These are phyloP conservation scores for Luidia sarsii DNA, from an alignment of 53 echinoderm and acorn worm species.

Conservation along the genomic window DNA sequence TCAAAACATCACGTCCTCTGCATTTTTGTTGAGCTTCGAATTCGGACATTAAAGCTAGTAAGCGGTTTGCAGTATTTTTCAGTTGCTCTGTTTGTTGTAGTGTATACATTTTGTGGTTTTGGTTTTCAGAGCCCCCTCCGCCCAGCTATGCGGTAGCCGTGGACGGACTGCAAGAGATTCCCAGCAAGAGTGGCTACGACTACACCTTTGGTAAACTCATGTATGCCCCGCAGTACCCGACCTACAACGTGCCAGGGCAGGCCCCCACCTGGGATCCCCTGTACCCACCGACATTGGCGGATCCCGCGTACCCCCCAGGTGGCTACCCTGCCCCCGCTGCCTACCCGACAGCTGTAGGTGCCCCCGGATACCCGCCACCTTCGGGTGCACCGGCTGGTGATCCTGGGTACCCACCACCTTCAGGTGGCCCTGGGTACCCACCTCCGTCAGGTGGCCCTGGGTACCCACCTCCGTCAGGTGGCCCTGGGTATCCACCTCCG, in stretches of 20 bases:
- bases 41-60: too few species aligned
- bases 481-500: not conserved
- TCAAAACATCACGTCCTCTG: too few species aligned
- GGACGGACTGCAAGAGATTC: conserved; percentile 55
- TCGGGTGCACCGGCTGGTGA: not conserved
- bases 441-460: conserved; percentile 6
- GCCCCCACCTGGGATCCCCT: conserved; percentile 8
- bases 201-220: conserved; percentile 65
- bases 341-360: not conserved
- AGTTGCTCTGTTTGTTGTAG: too few species aligned
- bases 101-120: too few species aligned
- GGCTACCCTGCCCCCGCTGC: not conserved
- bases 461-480: conserved; percentile 20
- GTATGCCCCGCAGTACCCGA: conserved; percentile 73
- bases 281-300: not conserved
- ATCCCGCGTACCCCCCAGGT: not conserved
- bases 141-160: conserved; percentile 66
- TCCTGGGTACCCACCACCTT: not conserved
- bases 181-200: conserved; percentile 55
- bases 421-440: conserved; percentile 5
- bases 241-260: conserved; percentile 45
- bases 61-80: too few species aligned
- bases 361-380: not conserved
- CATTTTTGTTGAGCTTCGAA: too few species aligned
- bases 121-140: conserved; percentile 39